A percentile compares a stretch with the other conserved stretches of the same genome.
Conservation (phyloP, 2,797 vertebrate species). For the Gadopsis bispinosus region DNA sequence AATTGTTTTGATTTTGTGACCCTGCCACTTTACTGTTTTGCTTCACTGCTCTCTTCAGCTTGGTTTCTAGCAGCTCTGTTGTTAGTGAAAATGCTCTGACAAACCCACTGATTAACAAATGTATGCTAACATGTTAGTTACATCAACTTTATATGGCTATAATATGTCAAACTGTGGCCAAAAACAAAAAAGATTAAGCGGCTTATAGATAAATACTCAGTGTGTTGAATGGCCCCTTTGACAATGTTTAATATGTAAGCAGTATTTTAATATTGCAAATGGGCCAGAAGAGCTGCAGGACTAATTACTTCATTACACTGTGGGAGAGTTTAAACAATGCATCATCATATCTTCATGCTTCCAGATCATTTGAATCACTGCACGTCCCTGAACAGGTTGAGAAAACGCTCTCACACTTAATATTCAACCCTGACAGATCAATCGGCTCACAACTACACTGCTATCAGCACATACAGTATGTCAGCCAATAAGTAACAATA, state of each 20-base stretch:
- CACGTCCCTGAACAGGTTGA: not conserved
- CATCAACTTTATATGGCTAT: not conserved
- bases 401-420: not conserved
- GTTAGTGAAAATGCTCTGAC: not conserved
- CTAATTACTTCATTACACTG: not conserved
- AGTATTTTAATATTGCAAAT: too few relatives aligned
- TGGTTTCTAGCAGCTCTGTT: not conserved
- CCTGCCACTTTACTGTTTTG: too few relatives aligned
- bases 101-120: not conserved
- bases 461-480: not conserved
- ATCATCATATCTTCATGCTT: not conserved
- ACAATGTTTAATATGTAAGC: too few relatives aligned
- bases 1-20: conserved; percentile 21
- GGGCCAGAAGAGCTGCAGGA: too few relatives aligned
- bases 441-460: not conserved
- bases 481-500: not conserved
- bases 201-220: not conserved
- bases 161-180: too few relatives aligned
- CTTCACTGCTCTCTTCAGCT: not conserved
- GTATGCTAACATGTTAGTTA: not conserved
- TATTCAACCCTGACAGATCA: not conserved
- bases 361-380: not conserved
- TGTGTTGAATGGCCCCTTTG: too few relatives aligned
- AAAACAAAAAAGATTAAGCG: too few relatives aligned
- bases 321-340: not conserved